Percentiles rank a stretch among this genome's conserved stretches.
Evolutionary conservation across 1,140 invertebrate species (phyloP).

Genomic region (Cherax destructor): DNA sequence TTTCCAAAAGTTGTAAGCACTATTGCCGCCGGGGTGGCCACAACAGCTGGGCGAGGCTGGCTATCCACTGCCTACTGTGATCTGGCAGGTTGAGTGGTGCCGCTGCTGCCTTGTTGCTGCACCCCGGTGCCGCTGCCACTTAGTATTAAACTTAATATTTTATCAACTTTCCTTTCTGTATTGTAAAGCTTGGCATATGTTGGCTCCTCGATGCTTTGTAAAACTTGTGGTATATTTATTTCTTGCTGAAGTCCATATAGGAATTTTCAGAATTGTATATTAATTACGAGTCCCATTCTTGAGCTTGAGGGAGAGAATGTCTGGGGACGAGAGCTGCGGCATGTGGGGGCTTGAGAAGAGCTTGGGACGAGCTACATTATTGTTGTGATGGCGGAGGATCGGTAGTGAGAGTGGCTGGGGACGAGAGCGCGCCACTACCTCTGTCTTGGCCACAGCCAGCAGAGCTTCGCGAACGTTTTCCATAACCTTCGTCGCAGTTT

Average conservation of each 20-base stretch:
- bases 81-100: slow-evolving; percentile 66
- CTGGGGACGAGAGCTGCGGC: slow-evolving; percentile 68
- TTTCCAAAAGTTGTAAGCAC: not conserved
- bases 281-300: slow-evolving; percentile 31
- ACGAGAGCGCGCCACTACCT: slow-evolving; percentile 70
- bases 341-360: slow-evolving; percentile 60
- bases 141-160: not conserved
- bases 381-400: slow-evolving; percentile 69
- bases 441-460: slow-evolving; percentile 63
- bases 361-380: slow-evolving; percentile 66
- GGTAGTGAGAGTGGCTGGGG: slow-evolving; percentile 68
- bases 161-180: not conserved
- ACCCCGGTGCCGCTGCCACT: slow-evolving; percentile 5
- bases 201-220: not conserved
- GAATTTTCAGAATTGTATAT: not conserved
- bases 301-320: slow-evolving; percentile 19
- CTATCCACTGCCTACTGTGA: slow-evolving; percentile 51
- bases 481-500: slow-evolving; percentile 67
- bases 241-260: not conserved
- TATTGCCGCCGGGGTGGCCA: not conserved
- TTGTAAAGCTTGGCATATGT: not conserved
- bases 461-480: slow-evolving; percentile 60
- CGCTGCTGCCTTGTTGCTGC: slow-evolving; percentile 60
- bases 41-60: slow-evolving; percentile 46
- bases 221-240: not conserved